Evolutionary conservation across 2,797 vertebrate species (phyloP).

Genomic region (Poeciliopsis presidionis): DNA sequence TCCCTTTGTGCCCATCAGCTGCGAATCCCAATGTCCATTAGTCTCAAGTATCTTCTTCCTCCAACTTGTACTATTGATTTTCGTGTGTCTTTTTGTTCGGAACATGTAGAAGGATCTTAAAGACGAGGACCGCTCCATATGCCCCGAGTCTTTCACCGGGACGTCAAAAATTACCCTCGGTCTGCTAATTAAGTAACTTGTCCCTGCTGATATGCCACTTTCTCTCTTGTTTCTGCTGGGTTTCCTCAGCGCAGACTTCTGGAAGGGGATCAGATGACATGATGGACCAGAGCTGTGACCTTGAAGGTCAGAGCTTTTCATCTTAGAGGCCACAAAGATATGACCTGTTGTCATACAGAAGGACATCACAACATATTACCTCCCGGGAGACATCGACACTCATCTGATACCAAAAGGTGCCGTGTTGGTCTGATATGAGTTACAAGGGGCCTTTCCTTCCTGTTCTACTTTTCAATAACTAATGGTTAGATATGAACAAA

Average conservation of each 20-base stretch:
- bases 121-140: slow-evolving; percentile 51
- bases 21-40: slow-evolving; percentile 88
- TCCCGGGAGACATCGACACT: slow-evolving; percentile 16
- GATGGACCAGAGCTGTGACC: slow-evolving; percentile 30
- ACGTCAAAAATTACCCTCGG: slow-evolving; percentile 19
- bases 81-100: slow-evolving; percentile 69
- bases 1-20: slow-evolving; percentile 80
- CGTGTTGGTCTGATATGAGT: not conserved
- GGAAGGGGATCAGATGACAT: slow-evolving; percentile 37
- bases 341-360: slow-evolving; percentile 59
- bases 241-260: slow-evolving; percentile 21
- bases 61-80: slow-evolving; percentile 87
- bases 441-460: not conserved
- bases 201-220: slow-evolving; percentile 34
- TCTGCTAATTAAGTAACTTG: slow-evolving; percentile 34
- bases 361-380: slow-evolving; percentile 24
- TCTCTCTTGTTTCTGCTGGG: slow-evolving; percentile 29
- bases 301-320: slow-evolving; percentile 73
- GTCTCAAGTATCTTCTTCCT: slow-evolving; percentile 89
- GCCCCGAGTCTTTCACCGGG: slow-evolving; percentile 50
- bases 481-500: not conserved
- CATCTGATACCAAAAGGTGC: slow-evolving; percentile 9
- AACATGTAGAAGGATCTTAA: slow-evolving; percentile 74
- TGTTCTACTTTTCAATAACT: not conserved
- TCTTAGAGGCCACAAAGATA: slow-evolving; percentile 48